A percentile compares a stretch with the other conserved stretches of the same genome.
phyloP scores from a whole-genome alignment of 2,888 invertebrate species.

The Venusia cambrica region DNA sequence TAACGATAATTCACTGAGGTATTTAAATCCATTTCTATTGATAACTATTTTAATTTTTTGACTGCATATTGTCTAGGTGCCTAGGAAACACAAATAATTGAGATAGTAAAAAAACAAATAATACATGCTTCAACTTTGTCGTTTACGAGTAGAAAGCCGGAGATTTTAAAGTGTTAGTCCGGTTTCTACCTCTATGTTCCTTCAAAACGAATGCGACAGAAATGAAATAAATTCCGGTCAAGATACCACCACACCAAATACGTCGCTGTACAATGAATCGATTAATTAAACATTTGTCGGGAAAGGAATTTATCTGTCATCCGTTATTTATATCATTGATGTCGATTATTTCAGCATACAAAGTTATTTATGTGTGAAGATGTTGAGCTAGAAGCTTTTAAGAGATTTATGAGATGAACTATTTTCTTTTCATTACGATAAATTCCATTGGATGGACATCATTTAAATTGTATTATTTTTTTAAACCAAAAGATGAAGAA shows the following conservation, averaged over 20 bases:
- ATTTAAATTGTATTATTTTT: too few species aligned
- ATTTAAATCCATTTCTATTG: too few species aligned
- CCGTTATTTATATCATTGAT: conserved; percentile 22
- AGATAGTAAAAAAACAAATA: too few species aligned
- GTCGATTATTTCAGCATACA: conserved; percentile 23
- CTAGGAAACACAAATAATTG: too few species aligned
- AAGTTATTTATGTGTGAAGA: conserved; percentile 26
- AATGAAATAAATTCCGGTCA: conserved; percentile 27
- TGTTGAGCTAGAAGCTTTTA: conserved; percentile 11
- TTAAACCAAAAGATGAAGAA: too few species aligned
- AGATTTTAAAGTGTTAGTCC: background rate
- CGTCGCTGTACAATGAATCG: conserved; percentile 30
- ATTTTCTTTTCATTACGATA: conserved; percentile 7
- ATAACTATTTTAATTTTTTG: too few species aligned
- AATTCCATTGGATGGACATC: too few species aligned
- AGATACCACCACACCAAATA: conserved; percentile 27
- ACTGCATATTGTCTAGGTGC: too few species aligned
- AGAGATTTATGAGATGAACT: conserved; percentile 15
- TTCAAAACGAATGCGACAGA: conserved; percentile 16
- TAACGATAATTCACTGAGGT: too few species aligned
- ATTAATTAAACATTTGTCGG: conserved; percentile 35
- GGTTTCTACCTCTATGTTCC: conserved; percentile 5
- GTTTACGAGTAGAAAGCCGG: conserved; percentile 5
- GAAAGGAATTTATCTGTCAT: conserved; percentile 22
- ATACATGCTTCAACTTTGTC: too few species aligned